Base-by-base conservation (phyloP, 1,140 invertebrate species). In the Leptoteleia sp. region DNA sequence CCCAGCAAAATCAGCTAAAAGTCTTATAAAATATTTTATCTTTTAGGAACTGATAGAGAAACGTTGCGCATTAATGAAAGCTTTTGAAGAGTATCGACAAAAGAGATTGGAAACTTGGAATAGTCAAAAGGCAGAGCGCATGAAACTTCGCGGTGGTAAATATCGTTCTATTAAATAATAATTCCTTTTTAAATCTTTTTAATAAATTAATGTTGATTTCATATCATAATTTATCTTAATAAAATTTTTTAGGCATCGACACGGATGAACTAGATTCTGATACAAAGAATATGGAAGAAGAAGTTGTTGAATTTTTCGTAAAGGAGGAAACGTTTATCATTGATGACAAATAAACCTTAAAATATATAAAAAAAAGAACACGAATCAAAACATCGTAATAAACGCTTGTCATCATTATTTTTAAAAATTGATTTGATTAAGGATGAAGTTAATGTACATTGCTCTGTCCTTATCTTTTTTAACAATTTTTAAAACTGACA, bases 281-380 rank as follows among this genome's bases (percentile, higher is more conserved):
- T 82, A 92, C 93, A 29, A 93, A 94, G 76, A 97, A 98, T 83
- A 93, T 97, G 81, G 96, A 98, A 85, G 97, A 99, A 86, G 97
- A 99, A 92, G 92, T 95, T 84, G 94, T 99, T 83, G 97, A 99
- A 94, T 98, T 99, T 93, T 96, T 99, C 91, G 93, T 99, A 83
- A 98, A 98, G 92, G 97, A 98, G 91, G 97, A 99, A 92, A 93
- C 93, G 78, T 95, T 93, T 12, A 89, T 95, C 68, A 90, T 97
- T 82, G 94, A 95, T 72, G 87, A 89, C 13, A 89, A 89, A 76
- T 90, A 88, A 81, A 78, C 6, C 5, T 22, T 43, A 5, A 11
- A 19, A 43, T 22, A 22, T n/a, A 43, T 22, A 43, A 17, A 22
- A n/a, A 43, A 43, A 17, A 19, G 9, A 43, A 43, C 22, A 17